Evolutionary conservation across 2,888 invertebrate species (phyloP).

Genomic region (Eupelmus urozonus): DNA sequence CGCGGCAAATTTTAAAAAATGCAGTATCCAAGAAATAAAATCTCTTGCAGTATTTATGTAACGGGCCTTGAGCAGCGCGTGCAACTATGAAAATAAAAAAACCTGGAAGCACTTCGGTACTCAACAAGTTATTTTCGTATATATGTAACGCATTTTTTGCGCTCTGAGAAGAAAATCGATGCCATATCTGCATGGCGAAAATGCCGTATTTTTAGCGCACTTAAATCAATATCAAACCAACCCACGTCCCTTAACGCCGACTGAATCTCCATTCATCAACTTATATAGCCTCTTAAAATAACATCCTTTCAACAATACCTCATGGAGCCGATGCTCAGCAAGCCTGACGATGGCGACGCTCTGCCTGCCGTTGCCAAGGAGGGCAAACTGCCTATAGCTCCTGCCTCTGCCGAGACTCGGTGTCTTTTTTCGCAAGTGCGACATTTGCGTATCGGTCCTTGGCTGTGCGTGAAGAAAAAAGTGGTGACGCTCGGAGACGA

Average conservation of each 20-base stretch:
- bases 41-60: slow-evolving; percentile 25
- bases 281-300: background rate
- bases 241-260: too few species aligned
- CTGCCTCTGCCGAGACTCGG: slow-evolving; percentile 45
- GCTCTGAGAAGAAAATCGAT: too few species aligned
- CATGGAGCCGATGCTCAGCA: slow-evolving; percentile 71
- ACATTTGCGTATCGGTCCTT: slow-evolving; percentile 59
- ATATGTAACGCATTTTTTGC: background rate
- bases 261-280: too few species aligned
- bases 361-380: slow-evolving; percentile 67
- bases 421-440: slow-evolving; percentile 61
- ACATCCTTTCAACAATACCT: slow-evolving; percentile 64
- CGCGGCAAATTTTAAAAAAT: too few species aligned
- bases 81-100: background rate
- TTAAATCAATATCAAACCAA: too few species aligned
- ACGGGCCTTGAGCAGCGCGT: slow-evolving; percentile 9
- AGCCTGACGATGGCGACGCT: slow-evolving; percentile 60
- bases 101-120: too few species aligned
- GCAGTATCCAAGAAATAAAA: too few species aligned
- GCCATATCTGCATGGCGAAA: too few species aligned
- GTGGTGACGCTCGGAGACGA: background rate
- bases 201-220: too few species aligned
- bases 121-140: slow-evolving; percentile 20
- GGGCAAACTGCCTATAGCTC: slow-evolving; percentile 65
- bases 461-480: background rate